phyloP scores from a whole-genome alignment of 1,140 invertebrate genomes.

The Diorhabda carinulata region DNA sequence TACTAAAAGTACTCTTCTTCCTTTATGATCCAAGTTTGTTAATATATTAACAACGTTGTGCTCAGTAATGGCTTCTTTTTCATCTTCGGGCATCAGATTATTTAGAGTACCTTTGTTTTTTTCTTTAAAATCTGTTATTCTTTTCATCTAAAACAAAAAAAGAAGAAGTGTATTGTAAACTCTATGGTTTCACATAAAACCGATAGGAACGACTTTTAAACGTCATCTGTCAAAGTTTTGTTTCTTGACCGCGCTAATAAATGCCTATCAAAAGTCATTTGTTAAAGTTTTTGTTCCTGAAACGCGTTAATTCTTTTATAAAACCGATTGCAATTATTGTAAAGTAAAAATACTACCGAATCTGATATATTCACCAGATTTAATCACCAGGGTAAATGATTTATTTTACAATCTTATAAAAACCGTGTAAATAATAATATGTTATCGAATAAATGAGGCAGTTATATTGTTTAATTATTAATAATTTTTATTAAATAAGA shows the following conservation, averaged over 20 bases:
- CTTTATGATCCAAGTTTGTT: constrained; percentile 41
- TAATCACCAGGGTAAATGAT: too few relatives aligned
- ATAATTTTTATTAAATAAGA: too few relatives aligned
- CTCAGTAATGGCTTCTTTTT: constrained; percentile 61
- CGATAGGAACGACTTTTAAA: background rate
- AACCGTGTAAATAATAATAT: too few relatives aligned
- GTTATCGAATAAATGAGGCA: too few relatives aligned
- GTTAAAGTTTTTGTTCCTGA: too few relatives aligned
- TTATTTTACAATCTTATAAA: too few relatives aligned
- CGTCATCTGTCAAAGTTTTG: background rate
- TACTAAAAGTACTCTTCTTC: constrained; percentile 37
- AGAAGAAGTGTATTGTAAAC: background rate
- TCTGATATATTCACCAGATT: too few relatives aligned
- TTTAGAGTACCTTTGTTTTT: constrained; percentile 62
- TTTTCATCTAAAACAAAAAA: constrained; percentile 60
- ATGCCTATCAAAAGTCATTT: background rate
- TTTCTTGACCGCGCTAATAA: background rate
- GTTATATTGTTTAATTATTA: too few relatives aligned
- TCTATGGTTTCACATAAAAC: background rate
- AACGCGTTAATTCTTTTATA: too few relatives aligned
- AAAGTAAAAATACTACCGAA: too few relatives aligned
- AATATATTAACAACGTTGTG: constrained; percentile 67
- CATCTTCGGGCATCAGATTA: constrained; percentile 61
- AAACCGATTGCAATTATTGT: too few relatives aligned
- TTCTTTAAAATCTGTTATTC: constrained; percentile 67